Evolutionary conservation across 92 coral and sea anemone genomes (phyloP).

Genomic region (Desmophyllum pertusum): DNA sequence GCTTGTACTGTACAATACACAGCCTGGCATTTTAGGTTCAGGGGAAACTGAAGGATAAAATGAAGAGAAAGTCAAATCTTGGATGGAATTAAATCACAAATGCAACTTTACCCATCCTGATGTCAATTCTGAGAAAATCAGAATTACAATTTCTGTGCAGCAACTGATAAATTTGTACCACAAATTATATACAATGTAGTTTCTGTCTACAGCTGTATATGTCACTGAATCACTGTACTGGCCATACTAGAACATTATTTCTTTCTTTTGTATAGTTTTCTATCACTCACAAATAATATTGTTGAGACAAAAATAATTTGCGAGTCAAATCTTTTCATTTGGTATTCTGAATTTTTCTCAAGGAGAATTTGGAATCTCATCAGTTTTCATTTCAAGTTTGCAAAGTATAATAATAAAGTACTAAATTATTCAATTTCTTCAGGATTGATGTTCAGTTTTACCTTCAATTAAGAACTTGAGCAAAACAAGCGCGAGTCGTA

Average conservation of each 20-base stretch:
- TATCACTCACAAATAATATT: neutral
- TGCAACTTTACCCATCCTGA: neutral
- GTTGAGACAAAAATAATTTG: neutral
- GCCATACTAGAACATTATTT: neutral
- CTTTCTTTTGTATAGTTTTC: neutral
- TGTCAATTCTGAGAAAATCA: neutral
- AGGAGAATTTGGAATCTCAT: neutral
- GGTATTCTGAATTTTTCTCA: neutral
- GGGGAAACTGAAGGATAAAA: neutral
- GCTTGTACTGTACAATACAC: neutral
- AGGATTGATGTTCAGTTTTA: slow-evolving; percentile 6
- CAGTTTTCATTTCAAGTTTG: neutral
- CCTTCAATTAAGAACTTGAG: neutral
- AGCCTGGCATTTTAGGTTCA: neutral
- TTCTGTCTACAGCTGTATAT: too few species aligned
- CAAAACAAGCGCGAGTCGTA: neutral
- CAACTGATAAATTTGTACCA: neutral
- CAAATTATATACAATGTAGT: too few species aligned
- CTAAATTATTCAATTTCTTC: neutral
- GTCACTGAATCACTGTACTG: neutral
- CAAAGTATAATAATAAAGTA: neutral
- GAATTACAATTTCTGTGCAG: neutral
- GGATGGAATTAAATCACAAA: neutral
- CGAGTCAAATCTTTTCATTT: neutral
- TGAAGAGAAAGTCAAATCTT: neutral